Base-by-base conservation (phyloP, 2,113 vertebrate species). In the Lepidothrix coronata region DNA sequence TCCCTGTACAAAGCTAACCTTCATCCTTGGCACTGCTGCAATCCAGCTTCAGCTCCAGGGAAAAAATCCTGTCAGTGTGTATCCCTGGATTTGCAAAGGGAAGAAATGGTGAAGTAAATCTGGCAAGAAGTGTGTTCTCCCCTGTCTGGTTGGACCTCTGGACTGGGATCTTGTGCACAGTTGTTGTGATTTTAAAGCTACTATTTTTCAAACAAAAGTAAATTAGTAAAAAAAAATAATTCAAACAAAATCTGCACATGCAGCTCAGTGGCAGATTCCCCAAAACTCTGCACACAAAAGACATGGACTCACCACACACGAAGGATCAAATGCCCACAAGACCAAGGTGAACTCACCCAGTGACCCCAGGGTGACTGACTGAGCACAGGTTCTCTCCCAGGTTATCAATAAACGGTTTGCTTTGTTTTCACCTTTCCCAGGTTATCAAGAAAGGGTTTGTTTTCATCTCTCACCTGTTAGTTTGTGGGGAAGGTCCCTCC, bases 231-330 rank as follows among this genome's bases (percentile, higher is more conserved):
- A 28, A 8, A 27, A 51, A 35, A 12, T 19, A 17, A 49, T 65
- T 43, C 39, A 52, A 52, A 27, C 21, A 66, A 63, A 48, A 70
- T 21, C 52, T 33, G 58, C 41, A 55, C 12, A 4, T 28, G 37
- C 58, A 59, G n/a, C 58, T 59, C n/a, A 4, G 5, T 41, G 18
- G 11, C 9, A 89, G 57, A 68, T 28, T 62, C 41, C 46, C 11
- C 51, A 41, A 21, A 68, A 52, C 12, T 31, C 1, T 37, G 59
- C 62, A 23, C 22, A 72, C 66, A 21, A 72, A 72, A 74, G 27
- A 20, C 13, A 18, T 0, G 4, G 41, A 28, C 2, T 41, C 57
- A n/a, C 3, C 22, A 37, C 14, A 41, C 16, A 37, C 8, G 39
- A 12, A 55, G 41, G 19, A 66, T 61, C 20, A 41, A 44, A 51